Evolutionary conservation across 2,888 invertebrate genomes (phyloP).

Genomic region (Cyclophora albipunctata): DNA sequence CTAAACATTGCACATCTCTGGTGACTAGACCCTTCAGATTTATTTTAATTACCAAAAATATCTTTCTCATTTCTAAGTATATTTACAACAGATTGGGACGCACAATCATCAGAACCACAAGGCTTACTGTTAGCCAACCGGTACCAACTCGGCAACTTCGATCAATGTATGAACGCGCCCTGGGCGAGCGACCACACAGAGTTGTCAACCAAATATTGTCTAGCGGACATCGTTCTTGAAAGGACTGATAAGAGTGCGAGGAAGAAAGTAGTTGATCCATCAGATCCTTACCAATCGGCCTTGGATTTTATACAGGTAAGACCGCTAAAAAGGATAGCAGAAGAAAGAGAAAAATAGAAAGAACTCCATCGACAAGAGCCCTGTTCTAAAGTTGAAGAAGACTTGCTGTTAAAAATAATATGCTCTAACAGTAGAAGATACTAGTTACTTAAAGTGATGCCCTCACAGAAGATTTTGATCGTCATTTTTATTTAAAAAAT

Average conservation of each 20-base stretch:
- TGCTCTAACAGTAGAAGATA: too few relatives aligned
- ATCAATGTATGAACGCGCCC: conserved; percentile 69
- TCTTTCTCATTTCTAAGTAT: too few relatives aligned
- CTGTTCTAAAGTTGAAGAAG: too few relatives aligned
- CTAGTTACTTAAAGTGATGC: too few relatives aligned
- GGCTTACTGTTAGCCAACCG: conserved; percentile 74
- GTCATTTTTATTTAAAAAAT: too few relatives aligned
- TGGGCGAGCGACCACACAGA: conserved; percentile 44
- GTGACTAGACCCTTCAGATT: too few relatives aligned
- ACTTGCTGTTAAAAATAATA: too few relatives aligned
- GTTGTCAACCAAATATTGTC: conserved; percentile 61
- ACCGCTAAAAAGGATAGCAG: not conserved
- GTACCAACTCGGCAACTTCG: conserved; percentile 77
- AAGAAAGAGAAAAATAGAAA: too few relatives aligned
- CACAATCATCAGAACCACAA: conserved; percentile 73
- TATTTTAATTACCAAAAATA: too few relatives aligned
- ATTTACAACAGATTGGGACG: conserved; percentile 73
- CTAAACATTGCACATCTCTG: too few relatives aligned
- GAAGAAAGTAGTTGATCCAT: conserved; percentile 28
- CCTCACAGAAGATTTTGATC: too few relatives aligned
- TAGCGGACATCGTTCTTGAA: conserved; percentile 61
- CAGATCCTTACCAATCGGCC: conserved; percentile 57
- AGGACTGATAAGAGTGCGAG: conserved; percentile 39
- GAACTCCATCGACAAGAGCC: too few relatives aligned
- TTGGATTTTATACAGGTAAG: conserved; percentile 63